phyloP scores from a whole-genome alignment of 2,113 vertebrate species.

The Fukomys damarensis region DNA sequence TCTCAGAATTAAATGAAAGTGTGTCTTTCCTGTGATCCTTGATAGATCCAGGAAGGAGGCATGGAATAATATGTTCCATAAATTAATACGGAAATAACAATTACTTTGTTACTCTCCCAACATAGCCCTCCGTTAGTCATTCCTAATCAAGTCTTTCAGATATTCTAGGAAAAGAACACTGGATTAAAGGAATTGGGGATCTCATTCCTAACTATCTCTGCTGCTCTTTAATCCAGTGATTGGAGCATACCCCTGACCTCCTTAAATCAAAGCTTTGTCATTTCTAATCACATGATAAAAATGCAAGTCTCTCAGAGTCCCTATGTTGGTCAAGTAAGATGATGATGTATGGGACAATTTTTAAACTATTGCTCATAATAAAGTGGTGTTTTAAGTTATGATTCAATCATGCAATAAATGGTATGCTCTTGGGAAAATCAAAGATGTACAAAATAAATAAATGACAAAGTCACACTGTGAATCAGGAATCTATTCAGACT shows the following conservation, averaged over 20 bases:
- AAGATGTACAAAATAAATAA: background rate
- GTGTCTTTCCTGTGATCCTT: constrained; percentile 87
- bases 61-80: background rate
- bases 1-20: constrained; percentile 85
- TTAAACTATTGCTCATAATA: background rate
- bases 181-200: background rate
- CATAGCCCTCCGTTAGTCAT: background rate
- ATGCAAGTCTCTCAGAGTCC: background rate
- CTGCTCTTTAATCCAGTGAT: background rate
- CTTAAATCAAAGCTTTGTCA: background rate
- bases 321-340: background rate
- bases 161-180: background rate
- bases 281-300: background rate
- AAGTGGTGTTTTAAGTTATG: background rate
- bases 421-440: background rate
- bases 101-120: background rate
- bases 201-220: background rate
- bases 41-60: constrained; percentile 92
- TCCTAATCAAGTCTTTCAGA: background rate
- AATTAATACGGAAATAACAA: background rate
- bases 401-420: background rate
- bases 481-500: background rate
- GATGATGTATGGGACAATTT: background rate
- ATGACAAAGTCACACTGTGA: background rate
- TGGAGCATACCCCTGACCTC: background rate